Evolutionary conservation across 2,888 invertebrate species (phyloP), one percentile per base, ranked within the genome.

Genomic region (Vanessa cardui): DNA sequence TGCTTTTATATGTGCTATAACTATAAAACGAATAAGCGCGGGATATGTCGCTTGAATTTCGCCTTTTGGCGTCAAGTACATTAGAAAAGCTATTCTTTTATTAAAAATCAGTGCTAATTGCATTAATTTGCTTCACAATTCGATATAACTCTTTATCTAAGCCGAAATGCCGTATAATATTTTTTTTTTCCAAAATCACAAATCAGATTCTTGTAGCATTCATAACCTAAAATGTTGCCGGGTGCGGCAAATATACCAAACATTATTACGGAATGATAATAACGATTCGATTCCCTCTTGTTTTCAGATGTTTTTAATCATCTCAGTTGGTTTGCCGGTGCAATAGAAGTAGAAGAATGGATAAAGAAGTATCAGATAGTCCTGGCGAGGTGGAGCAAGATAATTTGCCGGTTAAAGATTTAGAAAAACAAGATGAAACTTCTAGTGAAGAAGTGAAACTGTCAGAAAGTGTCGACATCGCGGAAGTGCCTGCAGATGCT

Each of bases 201-300:
- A 56, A 72, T 62, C 20, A 56, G 39, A 65, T 58, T 52, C 63
- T 58, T 52, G 58, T 69, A 65, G 45, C 50, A 63, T 49, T 80
- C 77, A 80, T 91, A 92, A 91, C 91, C 91, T 91, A 89, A 90
- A 79, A 64, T 76, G 75, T 81, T 76, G 89, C 90, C 92, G 90
- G 90, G 84, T 86, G 80, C 79, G 78, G 77, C 76, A 69, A 20
- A 59, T 68, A 52, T 39, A 68, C 65, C 64, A 70, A 73, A 73
- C 67, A 69, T 44, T 68, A 61, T 49, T 9, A 33, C 47, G 52
- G 47, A 56, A 50, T 67, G 20, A 21, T 9, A 16, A 16, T 54
- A 54, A 26, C n/a, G 26, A 26, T 21, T 49, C n/a, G 39, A 58
- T 39, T 31, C 58, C 7, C 33, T 44, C 50, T 31, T 2, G 50